These are phyloP conservation scores for Drosophila persimilis DNA, from an alignment of 1,140 invertebrate species.

Conservation along the genomic window DNA sequence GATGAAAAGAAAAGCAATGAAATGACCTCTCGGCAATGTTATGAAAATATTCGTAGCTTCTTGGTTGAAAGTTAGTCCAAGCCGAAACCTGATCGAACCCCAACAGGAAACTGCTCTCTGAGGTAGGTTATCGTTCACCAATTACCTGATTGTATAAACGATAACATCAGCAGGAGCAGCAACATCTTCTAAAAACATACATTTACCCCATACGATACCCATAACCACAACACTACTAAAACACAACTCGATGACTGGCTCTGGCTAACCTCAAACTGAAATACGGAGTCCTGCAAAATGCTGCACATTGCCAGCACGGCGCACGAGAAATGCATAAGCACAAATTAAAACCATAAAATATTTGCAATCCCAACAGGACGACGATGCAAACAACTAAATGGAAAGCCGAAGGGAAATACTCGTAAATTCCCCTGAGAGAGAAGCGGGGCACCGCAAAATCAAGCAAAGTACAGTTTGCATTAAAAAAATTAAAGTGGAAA, in stretches of 20 bases:
- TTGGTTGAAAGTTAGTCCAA: too few species aligned
- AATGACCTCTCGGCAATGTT: too few species aligned
- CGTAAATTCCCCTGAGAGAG: slow-evolving; percentile 56
- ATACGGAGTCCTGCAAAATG: slow-evolving; percentile 42
- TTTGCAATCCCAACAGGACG: slow-evolving; percentile 69
- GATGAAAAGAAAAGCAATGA: too few species aligned
- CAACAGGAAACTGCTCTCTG: too few species aligned
- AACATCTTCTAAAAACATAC: too few species aligned
- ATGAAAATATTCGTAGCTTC: too few species aligned
- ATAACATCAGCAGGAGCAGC: too few species aligned
- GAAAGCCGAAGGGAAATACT: slow-evolving; percentile 45
- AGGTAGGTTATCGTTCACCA: too few species aligned
- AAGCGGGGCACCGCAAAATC: slow-evolving; percentile 32
- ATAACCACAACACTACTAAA: slow-evolving; percentile 8
- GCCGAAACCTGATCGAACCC: too few species aligned
- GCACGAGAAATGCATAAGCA: slow-evolving; percentile 43
- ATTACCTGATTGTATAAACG: too few species aligned
- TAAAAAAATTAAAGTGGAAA: slow-evolving; percentile 46
- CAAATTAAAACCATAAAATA: slow-evolving; percentile 78
- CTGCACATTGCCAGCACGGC: slow-evolving; percentile 32
- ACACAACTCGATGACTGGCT: slow-evolving; percentile 8
- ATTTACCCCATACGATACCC: slow-evolving; percentile 9
- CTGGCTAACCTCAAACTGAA: slow-evolving; percentile 37
- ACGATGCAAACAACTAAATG: slow-evolving; percentile 33
- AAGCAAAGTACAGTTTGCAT: slow-evolving; percentile 38